Evolutionary conservation across 2,797 vertebrate genomes (phyloP), one percentile per base, ranked within the genome.

Genomic region (Hyperoplus immaculatus): DNA sequence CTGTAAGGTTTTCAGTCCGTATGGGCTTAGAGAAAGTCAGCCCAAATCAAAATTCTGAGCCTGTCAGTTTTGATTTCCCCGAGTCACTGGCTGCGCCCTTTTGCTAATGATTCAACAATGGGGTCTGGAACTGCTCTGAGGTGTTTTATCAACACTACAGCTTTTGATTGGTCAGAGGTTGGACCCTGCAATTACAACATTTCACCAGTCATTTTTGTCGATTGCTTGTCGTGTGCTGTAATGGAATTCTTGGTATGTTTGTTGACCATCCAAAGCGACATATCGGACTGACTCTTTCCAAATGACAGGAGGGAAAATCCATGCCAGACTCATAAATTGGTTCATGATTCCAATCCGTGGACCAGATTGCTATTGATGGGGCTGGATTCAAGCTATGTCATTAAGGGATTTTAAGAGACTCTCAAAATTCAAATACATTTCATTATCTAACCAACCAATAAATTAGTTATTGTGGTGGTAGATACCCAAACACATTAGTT

Each of bases 1-100:
- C 55, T 66, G 49, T 63, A 8, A 75, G 56, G 49, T 41, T 78
- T 81, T 61, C 55, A 29, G 65, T 79, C 12, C 65, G 49, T 29
- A 41, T 29, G 54, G 60, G 29, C 55, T 63, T 13, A 21, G 14
- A 43, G 14, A 43, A 18, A 61, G 49, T 36, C 36, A 60, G 39
- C 16, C 68, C 7, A 53, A 78, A 69, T n/a, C 45, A 72, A 65
- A 83, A 56, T 6, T 41, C 8, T 6, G 2, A 47, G 55, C 15
- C 9, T 67, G 18, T 29, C 29, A 29, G 4, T 50, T 69, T 70
- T 73, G 3, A 39, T 69, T 62, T 70, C 3, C 10, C n/a, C 51
- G 39, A 79, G 69, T 68, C 49, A 42, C 51, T 36, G 15, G 51
- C 59, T 66, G 57, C 42, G 8, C 45, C 72, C 9, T 58, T 29